These are phyloP conservation scores for Gallinago undulata DNA, from an alignment of 2,113 vertebrate genomes.

Conservation along the genomic window DNA sequence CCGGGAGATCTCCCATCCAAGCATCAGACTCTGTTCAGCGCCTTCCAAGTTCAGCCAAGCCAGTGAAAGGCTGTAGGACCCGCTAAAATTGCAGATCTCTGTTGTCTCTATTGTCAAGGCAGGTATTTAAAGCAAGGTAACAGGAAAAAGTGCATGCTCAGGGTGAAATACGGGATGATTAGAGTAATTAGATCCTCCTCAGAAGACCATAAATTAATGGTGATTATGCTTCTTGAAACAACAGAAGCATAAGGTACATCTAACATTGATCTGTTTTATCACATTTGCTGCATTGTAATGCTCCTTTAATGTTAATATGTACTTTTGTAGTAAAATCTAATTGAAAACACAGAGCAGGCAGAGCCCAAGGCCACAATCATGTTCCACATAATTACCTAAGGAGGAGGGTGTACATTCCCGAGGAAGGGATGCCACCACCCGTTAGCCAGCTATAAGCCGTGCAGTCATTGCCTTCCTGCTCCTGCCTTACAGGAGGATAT, in stretches of 20 bases:
- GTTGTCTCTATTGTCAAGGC: background rate
- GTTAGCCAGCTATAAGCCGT: background rate
- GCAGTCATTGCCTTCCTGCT: fast-evolving
- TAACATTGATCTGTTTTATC: slow-evolving; percentile 6
- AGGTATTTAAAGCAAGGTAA: background rate
- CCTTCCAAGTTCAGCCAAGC: background rate
- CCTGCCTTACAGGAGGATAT: background rate
- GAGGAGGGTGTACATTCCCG: background rate
- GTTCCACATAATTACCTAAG: slow-evolving; percentile 36
- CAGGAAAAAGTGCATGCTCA: background rate
- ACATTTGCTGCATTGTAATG: slow-evolving; percentile 54
- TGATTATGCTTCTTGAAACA: slow-evolving; percentile 43
- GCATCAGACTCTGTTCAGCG: background rate
- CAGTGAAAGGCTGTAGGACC: background rate
- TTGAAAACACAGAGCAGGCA: slow-evolving; percentile 59
- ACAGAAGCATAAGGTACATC: background rate
- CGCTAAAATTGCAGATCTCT: fast-evolving
- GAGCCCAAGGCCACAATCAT: slow-evolving; percentile 27
- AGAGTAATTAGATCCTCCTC: background rate
- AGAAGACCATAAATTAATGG: slow-evolving; percentile 52
- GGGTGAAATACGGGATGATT: background rate
- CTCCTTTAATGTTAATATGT: slow-evolving; percentile 48
- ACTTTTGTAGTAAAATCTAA: slow-evolving; percentile 45
- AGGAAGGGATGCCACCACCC: background rate
- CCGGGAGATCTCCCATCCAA: background rate